phyloP scores from a whole-genome alignment of 2,113 vertebrate species.

The Morphnarchus princeps region DNA sequence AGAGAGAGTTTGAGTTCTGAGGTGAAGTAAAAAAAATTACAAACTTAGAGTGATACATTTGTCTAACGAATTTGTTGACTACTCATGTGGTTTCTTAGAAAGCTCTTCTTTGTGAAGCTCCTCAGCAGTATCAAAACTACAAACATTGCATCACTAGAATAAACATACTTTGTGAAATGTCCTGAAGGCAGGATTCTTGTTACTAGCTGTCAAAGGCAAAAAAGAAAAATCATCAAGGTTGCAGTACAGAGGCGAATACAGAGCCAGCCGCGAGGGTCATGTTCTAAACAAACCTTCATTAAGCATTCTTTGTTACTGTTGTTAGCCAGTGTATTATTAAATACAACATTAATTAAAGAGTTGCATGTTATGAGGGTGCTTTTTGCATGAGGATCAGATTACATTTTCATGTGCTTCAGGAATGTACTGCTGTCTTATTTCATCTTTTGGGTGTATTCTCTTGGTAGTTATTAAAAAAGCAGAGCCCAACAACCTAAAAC shows the following conservation, averaged over 20 bases:
- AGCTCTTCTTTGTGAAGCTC: not conserved
- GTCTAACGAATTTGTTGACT: not conserved
- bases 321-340: constrained; percentile 31
- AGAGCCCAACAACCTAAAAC: not conserved
- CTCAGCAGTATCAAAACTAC: not conserved
- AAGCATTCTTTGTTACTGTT: constrained; percentile 11
- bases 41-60: not conserved
- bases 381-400: constrained; percentile 2
- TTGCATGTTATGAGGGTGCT: not conserved
- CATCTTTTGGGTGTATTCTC: not conserved
- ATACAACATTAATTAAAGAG: constrained; percentile 4
- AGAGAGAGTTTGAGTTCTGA: not conserved
- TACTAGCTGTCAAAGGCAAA: not conserved
- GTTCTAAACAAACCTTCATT: constrained; percentile 26
- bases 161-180: not conserved
- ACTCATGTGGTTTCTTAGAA: not conserved
- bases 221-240: not conserved
- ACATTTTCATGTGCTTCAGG: not conserved
- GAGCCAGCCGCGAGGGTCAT: not conserved
- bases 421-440: not conserved
- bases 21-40: not conserved
- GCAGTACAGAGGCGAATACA: not conserved
- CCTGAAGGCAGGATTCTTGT: constrained; percentile 17
- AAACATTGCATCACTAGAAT: not conserved
- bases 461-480: not conserved